Base-by-base conservation (phyloP, 64 coral and sea anemone genomes). In the Porites australiensis region DNA sequence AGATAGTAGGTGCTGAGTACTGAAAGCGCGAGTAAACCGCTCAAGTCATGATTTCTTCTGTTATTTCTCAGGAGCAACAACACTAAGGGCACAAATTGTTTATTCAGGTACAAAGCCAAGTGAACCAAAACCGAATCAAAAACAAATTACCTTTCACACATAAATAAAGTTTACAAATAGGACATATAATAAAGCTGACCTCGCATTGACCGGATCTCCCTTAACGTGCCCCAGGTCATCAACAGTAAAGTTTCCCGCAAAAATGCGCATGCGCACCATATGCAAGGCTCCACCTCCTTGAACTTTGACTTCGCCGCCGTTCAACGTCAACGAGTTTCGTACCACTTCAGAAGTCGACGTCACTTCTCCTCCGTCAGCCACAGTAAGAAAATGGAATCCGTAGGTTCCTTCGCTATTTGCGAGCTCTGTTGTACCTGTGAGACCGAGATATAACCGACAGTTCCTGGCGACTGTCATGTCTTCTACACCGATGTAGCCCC, bases 301-400 rank as follows among this genome's bases (percentile, higher is more conserved):
- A 6, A 98, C 74, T 15, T 2, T 88, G 52, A 95, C 80, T 11
- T 94, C 78, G 45, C 64, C 94, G 21, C 91, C 86, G 13, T 86
- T 66, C 53, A 98, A 45, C 3, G 83, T 94, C 43, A 98, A 51
- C 18, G 71, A 13, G 10, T 88, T 91, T 43, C 50, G 55, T 44
- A 43, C 83, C 19, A 98, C 97, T 4, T 98, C 97, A 74, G 60
- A 61, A 16, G 97, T 94, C 63, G 97, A 89, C 4, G 91, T 98
- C 75, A 98, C 74, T 76, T 98, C 94, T 77, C 97, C 97, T 13
- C 94, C 97, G 46, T 96, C 97, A 64, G 83, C 94, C n/a, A 98
- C 83, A 15, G 88, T 94, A 20, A 98, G 77, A 50, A 87, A 82
- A 77, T 79, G 82, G 53, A 93, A 96, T 67, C 71, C 70, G 77